Conservation (phyloP, 64 coral and sea anemone species). For the Pocillopora damicornis region DNA sequence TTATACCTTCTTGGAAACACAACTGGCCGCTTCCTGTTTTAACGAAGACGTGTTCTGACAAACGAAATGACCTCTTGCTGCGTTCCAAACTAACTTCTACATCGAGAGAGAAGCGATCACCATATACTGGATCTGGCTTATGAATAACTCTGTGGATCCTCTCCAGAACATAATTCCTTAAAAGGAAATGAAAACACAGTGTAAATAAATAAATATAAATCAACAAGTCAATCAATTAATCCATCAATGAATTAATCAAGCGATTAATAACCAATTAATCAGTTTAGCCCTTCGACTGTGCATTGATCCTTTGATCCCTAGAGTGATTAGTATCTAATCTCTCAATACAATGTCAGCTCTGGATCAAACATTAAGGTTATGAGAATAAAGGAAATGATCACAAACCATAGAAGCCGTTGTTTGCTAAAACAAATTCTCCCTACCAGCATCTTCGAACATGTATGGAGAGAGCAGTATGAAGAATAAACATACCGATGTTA, state of each 20-base stretch:
- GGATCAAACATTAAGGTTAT: too few relatives aligned
- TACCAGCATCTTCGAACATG: too few relatives aligned
- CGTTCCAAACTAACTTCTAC: not conserved
- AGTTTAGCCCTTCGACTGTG: not conserved
- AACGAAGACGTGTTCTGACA: not conserved
- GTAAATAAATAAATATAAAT: not conserved
- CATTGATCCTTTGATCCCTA: not conserved
- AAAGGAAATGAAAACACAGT: not conserved
- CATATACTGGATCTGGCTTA: conserved; percentile 15
- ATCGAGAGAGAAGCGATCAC: not conserved
- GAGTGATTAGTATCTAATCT: not conserved
- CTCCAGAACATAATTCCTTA: not conserved
- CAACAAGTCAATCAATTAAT: not conserved
- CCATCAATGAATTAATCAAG: not conserved
- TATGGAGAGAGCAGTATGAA: too few relatives aligned
- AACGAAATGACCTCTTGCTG: not conserved
- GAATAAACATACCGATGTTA: too few relatives aligned
- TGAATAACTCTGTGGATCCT: conserved; percentile 16
- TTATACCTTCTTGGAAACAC: not conserved
- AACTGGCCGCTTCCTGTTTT: not conserved
- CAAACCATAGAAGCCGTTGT: too few relatives aligned
- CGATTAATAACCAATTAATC: not conserved
- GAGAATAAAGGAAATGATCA: too few relatives aligned
- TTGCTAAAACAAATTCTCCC: too few relatives aligned
- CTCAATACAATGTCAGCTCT: too few relatives aligned